Conservation (phyloP, 2,797 vertebrate genomes). For the Anabas testudineus region DNA sequence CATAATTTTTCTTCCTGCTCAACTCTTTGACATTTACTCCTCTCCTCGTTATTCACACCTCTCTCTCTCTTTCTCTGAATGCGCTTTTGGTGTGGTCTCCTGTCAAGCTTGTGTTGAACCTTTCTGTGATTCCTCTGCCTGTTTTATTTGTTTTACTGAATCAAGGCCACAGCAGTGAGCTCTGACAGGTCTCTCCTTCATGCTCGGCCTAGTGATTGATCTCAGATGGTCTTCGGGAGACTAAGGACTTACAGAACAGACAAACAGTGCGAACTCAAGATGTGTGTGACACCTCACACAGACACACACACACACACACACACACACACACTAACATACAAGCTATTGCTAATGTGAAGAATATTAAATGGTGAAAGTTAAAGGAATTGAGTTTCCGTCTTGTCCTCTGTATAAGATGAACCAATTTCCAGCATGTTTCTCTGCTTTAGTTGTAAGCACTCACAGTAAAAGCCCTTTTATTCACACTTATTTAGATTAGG, state of each 20-base stretch:
- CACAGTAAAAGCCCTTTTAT: conserved; percentile 71
- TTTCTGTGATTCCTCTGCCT: conserved; percentile 60
- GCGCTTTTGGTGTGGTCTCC: conserved; percentile 59
- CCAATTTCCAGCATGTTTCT: conserved; percentile 43
- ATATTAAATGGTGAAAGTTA: conserved; percentile 39
- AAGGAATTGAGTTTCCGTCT: conserved; percentile 51
- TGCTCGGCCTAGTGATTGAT: conserved; percentile 79
- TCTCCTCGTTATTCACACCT: conserved; percentile 61
- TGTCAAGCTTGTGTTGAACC: conserved; percentile 56
- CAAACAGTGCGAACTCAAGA: conserved; percentile 8
- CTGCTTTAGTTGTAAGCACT: conserved; percentile 59
- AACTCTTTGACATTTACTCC: conserved; percentile 59
- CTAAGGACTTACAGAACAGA: conserved; percentile 68
- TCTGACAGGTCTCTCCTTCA: conserved; percentile 84
- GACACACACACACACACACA: neutral
- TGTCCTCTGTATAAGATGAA: conserved; percentile 38
- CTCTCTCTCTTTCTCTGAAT: conserved; percentile 24
- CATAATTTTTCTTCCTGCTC: conserved; percentile 55
- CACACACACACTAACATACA: neutral
- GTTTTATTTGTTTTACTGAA: conserved; percentile 80
- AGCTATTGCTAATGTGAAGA: conserved; percentile 13
- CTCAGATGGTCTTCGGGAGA: conserved; percentile 74
- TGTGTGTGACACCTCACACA: neutral
- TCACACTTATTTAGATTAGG: conserved; percentile 76
- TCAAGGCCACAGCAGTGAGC: conserved; percentile 79